phyloP scores from a whole-genome alignment of 2,113 vertebrate species.

The Brachyistius frenatus region DNA sequence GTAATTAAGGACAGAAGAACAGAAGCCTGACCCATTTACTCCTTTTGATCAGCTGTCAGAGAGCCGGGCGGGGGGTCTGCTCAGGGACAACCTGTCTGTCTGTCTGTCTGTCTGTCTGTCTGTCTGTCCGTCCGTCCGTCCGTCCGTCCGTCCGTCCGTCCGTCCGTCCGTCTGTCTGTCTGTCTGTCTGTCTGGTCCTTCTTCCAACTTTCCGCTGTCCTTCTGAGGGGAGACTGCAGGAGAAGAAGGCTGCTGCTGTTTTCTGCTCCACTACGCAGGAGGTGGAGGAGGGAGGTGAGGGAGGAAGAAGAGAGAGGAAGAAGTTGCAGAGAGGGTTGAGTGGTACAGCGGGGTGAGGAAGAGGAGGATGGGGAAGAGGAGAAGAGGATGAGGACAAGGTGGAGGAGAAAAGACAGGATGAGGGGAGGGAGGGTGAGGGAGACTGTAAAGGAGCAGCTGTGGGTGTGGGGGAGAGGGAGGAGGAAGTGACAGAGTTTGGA shows the following conservation, averaged over 20 bases:
- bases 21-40: constrained; percentile 80
- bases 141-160: no score
- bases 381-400: no score
- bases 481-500: constrained; percentile 50
- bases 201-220: constrained; percentile 37
- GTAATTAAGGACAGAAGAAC: constrained; percentile 77
- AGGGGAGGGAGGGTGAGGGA: background rate
- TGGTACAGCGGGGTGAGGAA: no score
- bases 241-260: background rate
- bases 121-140: no score
- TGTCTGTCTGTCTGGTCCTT: background rate
- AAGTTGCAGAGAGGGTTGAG: no score
- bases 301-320: no score
- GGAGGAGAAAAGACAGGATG: background rate
- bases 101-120: background rate
- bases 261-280: no score
- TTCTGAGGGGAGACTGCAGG: background rate
- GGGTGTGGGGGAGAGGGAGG: background rate
- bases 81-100: constrained; percentile 42
- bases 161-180: no score
- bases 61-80: constrained; percentile 58
- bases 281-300: no score
- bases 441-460: background rate
- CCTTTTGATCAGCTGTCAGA: constrained; percentile 75
- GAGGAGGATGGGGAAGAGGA: no score